Evolutionary conservation across 2,888 invertebrate genomes (phyloP).

Genomic region (Tenthredo livida): DNA sequence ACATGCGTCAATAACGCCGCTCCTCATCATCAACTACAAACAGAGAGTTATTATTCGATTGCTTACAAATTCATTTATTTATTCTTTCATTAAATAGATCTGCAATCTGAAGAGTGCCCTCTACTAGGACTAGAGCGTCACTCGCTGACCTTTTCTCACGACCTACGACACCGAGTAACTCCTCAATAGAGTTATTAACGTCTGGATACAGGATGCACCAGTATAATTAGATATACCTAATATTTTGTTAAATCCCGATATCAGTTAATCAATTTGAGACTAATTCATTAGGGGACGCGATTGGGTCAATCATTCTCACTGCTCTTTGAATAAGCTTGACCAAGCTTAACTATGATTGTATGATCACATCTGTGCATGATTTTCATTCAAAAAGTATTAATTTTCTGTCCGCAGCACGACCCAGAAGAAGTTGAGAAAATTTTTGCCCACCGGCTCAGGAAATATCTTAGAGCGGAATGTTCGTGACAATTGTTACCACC

Average conservation of each 20-base stretch:
- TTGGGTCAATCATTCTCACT: background rate
- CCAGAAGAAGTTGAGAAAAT: slow-evolving; percentile 65
- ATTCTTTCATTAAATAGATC: too few relatives aligned
- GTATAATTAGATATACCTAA: background rate
- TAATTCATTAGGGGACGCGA: background rate
- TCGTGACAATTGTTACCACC: background rate
- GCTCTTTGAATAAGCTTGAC: background rate
- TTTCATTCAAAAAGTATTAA: background rate
- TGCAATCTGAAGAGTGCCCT: too few relatives aligned
- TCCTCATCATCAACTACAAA: background rate
- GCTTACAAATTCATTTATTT: too few relatives aligned
- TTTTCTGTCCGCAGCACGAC: slow-evolving; percentile 67
- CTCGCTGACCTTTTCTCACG: too few relatives aligned
- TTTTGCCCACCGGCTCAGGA: slow-evolving; percentile 67
- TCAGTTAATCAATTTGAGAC: background rate
- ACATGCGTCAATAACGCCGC: background rate
- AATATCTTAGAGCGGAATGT: slow-evolving; percentile 39
- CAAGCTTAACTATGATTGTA: background rate
- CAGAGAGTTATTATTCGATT: background rate
- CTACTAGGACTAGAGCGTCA: too few relatives aligned
- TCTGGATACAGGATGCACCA: background rate
- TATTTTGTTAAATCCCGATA: background rate
- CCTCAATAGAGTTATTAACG: too few relatives aligned
- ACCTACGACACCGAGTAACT: too few relatives aligned
- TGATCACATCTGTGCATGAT: slow-evolving; percentile 46